phyloP scores from a whole-genome alignment of 2,888 invertebrate genomes.

The Masnerella sp. region DNA sequence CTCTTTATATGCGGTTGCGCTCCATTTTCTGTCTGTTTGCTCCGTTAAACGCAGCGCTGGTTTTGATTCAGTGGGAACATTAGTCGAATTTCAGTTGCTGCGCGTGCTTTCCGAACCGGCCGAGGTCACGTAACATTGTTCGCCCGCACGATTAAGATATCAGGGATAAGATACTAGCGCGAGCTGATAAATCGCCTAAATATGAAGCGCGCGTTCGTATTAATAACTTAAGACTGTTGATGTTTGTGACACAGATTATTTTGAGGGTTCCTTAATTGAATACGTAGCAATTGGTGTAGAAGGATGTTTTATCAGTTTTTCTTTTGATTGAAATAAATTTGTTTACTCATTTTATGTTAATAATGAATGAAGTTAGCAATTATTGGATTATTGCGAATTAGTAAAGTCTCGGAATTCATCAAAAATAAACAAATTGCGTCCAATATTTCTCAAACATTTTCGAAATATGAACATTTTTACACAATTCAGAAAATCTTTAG shows the following conservation, averaged over 20 bases:
- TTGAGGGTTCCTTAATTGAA: conserved; percentile 11
- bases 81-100: conserved; percentile 73
- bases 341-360: too few relatives aligned
- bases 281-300: too few relatives aligned
- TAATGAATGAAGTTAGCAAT: too few relatives aligned
- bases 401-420: too few relatives aligned
- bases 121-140: conserved; percentile 54
- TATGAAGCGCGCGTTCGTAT: conserved; percentile 31
- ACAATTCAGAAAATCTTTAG: too few relatives aligned
- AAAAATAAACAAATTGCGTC: too few relatives aligned
- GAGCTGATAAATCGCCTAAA: conserved; percentile 33
- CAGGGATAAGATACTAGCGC: conserved; percentile 37
- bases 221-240: conserved; percentile 33
- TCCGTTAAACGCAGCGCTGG: conserved; percentile 64
- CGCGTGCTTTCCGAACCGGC: conserved; percentile 65
- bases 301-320: too few relatives aligned
- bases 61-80: conserved; percentile 75
- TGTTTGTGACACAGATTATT: conserved; percentile 17
- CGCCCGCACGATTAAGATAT: conserved; percentile 54
- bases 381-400: too few relatives aligned
- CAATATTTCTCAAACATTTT: too few relatives aligned
- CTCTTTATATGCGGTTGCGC: conserved; percentile 78
- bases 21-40: conserved; percentile 78
- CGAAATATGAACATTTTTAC: too few relatives aligned
- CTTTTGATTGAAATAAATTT: too few relatives aligned